Percentiles rank a stretch among this genome's conserved stretches.
phyloP scores from a whole-genome alignment of 1,140 invertebrate species.

The Harpegnathos saltator region DNA sequence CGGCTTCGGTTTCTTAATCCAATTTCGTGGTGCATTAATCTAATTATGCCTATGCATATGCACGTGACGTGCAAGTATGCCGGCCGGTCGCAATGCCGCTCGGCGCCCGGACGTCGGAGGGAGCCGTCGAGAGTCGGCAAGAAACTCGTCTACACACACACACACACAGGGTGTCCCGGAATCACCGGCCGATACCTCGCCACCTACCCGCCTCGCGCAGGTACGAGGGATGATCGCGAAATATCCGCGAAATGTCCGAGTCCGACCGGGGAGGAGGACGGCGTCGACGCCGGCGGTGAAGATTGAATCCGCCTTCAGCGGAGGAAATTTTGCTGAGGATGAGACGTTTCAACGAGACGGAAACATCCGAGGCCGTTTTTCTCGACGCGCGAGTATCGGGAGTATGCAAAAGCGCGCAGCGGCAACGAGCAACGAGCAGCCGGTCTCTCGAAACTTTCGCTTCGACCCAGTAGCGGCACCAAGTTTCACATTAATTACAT shows the following conservation, averaged over 20 bases:
- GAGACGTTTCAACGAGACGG: too few species aligned
- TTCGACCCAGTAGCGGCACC: not conserved
- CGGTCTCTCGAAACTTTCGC: slow-evolving; percentile 36
- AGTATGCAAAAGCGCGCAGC: too few species aligned
- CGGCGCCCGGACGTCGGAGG: slow-evolving; percentile 16
- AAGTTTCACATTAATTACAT: slow-evolving; percentile 60
- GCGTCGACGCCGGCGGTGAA: too few species aligned
- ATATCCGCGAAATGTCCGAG: too few species aligned
- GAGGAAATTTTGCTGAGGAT: too few species aligned
- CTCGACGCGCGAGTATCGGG: too few species aligned
- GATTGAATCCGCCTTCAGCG: too few species aligned
- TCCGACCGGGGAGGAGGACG: too few species aligned
- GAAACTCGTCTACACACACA: slow-evolving; percentile 45
- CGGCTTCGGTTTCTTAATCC: slow-evolving; percentile 65
- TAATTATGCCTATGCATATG: slow-evolving; percentile 64
- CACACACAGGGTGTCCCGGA: slow-evolving; percentile 26
- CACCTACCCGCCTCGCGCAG: too few species aligned
- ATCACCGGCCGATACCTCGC: slow-evolving; percentile 9
- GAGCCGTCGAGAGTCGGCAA: slow-evolving; percentile 21
- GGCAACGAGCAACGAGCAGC: not conserved
- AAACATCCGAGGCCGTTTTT: too few species aligned
- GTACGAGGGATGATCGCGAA: too few species aligned
- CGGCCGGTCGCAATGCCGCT: slow-evolving; percentile 45
- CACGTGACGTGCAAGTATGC: slow-evolving; percentile 62
- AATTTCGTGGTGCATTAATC: slow-evolving; percentile 69